Conservation (phyloP, 2,888 invertebrate genomes). For the Megalurothrips usitatus region DNA sequence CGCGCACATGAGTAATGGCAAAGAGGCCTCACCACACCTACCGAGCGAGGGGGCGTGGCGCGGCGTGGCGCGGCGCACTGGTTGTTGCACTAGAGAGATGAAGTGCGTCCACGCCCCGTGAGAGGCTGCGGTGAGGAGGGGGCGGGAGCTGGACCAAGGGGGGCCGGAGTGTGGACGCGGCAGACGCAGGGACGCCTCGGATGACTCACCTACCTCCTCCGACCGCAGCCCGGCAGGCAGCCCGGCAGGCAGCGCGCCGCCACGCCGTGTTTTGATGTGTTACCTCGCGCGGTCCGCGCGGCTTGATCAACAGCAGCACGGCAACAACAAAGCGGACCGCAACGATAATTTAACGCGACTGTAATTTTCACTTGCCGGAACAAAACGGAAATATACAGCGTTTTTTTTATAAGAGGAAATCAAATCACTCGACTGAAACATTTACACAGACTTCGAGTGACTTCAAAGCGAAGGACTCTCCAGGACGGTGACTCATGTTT, state of each 20-base stretch:
- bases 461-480: too few relatives aligned
- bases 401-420: too few relatives aligned
- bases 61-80: neutral
- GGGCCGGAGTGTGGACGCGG: neutral
- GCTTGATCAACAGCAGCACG: neutral
- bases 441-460: too few relatives aligned
- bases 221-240: neutral
- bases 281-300: neutral
- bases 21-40: neutral
- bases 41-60: neutral
- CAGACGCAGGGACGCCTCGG: slow-evolving; percentile 4
- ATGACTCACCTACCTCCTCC: neutral
- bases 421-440: too few relatives aligned
- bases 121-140: neutral
- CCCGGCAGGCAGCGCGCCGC: neutral
- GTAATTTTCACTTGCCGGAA: too few relatives aligned
- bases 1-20: neutral
- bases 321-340: neutral
- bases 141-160: neutral
- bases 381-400: too few relatives aligned
- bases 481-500: too few relatives aligned
- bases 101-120: slow-evolving; percentile 12
- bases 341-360: too few relatives aligned
- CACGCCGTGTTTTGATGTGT: slow-evolving; percentile 13
- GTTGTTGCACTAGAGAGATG: slow-evolving; percentile 9